Evolutionary conservation across 92 coral and sea anemone genomes (phyloP), one percentile per base, ranked within the genome.

Genomic region (Siderastrea siderea): DNA sequence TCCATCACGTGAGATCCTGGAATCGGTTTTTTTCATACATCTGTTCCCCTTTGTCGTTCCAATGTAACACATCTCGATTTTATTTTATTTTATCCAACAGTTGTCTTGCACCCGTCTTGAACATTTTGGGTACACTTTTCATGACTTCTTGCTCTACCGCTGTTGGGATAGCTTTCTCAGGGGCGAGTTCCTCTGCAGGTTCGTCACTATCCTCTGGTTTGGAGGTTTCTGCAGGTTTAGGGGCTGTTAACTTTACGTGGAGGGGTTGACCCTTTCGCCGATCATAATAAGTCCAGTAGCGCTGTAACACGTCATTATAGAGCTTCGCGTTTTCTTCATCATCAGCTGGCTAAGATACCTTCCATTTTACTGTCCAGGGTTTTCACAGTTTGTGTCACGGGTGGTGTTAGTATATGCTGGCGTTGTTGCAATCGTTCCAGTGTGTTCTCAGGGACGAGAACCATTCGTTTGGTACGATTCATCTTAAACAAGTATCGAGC

Each of bases 231-330:
- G 19, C n/a, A 16, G 50, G 53, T 2, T 69, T 69, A 11, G 74
- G 51, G 16, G 74, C 49, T 69, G 74, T 69, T 10, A 82, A 43
- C 8, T 75, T 90, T 3, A 90, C 84, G 59, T 58, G 75, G 44
- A 85, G 68, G 43, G 90, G 90, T 16, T 90, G 57, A 10, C 53
- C 85, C 61, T 78, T 71, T 68, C 90, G 51, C 61, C 79, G 70
- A 66, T 90, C 73, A 10, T 85, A 90, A 74, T 85, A 90, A 15
- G 74, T 90, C 57, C 73, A 73, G 68, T 85, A 90, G 46, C 38
- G 38, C 38, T 26, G 38, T 26, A 26, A 26, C 38, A 26, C 38
- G 38, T 26, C 38, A 26, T 26, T 26, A 26, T 26, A 26, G 38
- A 26, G 38, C 38, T 26, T 26, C 38, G 38, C 38, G 38, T 26